Conservation (phyloP, 2,113 vertebrate genomes). For the Cettia cetti region DNA sequence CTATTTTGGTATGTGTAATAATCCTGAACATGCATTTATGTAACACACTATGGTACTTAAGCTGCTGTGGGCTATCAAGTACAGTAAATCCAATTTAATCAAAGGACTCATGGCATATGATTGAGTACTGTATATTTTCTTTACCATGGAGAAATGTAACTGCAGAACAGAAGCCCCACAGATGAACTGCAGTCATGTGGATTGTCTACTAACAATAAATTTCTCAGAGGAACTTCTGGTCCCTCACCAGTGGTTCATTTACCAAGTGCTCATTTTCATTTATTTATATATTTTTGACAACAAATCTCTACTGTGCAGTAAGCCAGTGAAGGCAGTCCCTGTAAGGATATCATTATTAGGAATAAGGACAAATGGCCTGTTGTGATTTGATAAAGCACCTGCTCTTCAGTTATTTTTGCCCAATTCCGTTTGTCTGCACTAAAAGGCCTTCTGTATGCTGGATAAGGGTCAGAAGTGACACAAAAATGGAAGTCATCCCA, state of each 20-base stretch:
- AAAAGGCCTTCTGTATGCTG: fast-evolving
- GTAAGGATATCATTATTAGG: background rate
- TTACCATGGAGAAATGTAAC: background rate
- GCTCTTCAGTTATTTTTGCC: background rate
- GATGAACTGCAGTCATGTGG: background rate
- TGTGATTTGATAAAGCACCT: background rate
- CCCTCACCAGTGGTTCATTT: background rate
- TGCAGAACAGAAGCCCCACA: background rate
- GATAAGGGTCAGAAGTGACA: background rate
- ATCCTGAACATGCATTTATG: constrained; percentile 7
- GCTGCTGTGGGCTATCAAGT: constrained; percentile 33
- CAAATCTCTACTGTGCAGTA: background rate
- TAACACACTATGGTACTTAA: constrained; percentile 41
- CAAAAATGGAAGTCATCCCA: background rate
- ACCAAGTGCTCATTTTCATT: background rate
- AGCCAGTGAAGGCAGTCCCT: background rate
- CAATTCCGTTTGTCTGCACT: background rate
- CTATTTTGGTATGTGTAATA: background rate
- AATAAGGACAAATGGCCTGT: background rate
- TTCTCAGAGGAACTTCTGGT: background rate
- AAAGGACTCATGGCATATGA: background rate
- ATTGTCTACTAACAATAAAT: background rate
- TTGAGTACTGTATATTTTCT: constrained; percentile 6
- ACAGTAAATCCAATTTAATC: constrained; percentile 49
- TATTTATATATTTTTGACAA: background rate